Conservation (phyloP, 2,797 vertebrate species). For the Varecia variegata region DNA sequence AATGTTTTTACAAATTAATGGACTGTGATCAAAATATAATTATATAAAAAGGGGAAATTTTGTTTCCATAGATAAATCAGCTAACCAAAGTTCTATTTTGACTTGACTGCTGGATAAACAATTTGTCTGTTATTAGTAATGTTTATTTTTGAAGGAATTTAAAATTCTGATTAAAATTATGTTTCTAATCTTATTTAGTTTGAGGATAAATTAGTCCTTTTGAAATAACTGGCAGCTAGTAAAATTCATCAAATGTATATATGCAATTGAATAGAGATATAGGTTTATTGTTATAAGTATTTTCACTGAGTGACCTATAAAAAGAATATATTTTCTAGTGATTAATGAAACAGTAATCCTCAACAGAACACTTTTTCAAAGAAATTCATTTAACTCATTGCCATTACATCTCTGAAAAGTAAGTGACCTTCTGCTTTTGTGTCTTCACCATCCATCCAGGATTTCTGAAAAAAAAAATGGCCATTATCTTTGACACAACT, state of each 20-base stretch:
- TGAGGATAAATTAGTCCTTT: not conserved
- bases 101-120: not conserved
- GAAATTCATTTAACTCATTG: not conserved
- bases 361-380: not conserved
- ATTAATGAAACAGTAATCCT: not conserved
- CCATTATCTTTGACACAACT: not conserved
- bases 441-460: not conserved
- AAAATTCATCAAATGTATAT: not conserved
- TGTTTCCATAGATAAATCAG: not conserved
- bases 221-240: not conserved
- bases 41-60: not conserved
- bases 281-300: not conserved
- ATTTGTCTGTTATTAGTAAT: not conserved
- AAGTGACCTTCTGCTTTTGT: not conserved
- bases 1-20: not conserved
- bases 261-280: not conserved
- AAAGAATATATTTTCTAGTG: not conserved
- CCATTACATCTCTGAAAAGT: not conserved
- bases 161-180: not conserved
- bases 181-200: not conserved
- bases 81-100: not conserved
- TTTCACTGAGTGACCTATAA: not conserved
- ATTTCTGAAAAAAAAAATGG: not conserved
- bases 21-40: not conserved
- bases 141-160: not conserved